Percentiles rank a stretch among this genome's conserved stretches.
Conservation (phyloP, 1,140 invertebrate genomes). For the Frieseomelitta varia region DNA sequence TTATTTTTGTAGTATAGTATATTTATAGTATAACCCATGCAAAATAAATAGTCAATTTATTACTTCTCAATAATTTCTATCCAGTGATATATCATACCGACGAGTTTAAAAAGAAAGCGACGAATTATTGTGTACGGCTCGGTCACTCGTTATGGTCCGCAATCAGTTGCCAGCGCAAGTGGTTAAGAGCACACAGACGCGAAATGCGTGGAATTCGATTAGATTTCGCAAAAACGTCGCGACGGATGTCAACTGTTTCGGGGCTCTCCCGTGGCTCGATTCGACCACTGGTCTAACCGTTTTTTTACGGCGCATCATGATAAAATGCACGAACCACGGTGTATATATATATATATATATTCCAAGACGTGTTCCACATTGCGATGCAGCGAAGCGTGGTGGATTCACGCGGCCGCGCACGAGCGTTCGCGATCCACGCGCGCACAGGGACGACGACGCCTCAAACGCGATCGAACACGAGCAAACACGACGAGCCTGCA, state of each 20-base stretch:
- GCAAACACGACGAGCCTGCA: not conserved
- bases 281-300: not conserved
- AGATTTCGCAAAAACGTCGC: conserved; percentile 3
- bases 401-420: conserved; percentile 41
- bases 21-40: too few relatives aligned
- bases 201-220: not conserved
- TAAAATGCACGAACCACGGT: conserved; percentile 35
- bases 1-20: too few relatives aligned
- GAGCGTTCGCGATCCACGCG: conserved; percentile 46
- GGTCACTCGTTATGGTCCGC: too few relatives aligned
- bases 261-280: not conserved
- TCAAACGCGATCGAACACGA: not conserved
- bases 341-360: conserved; percentile 13
- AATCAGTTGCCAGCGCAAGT: too few relatives aligned
- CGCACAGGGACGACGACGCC: not conserved
- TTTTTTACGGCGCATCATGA: conserved; percentile 11
- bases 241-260: conserved; percentile 15
- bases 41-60: too few relatives aligned
- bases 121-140: too few relatives aligned
- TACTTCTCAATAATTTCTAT: too few relatives aligned
- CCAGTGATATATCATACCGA: too few relatives aligned
- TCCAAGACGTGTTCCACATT: conserved; percentile 47
- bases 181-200: not conserved
- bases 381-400: conserved; percentile 46
- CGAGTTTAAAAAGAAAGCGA: too few relatives aligned